phyloP scores from a whole-genome alignment of 2,113 vertebrate species.

The Prionailurus viverrinus region DNA sequence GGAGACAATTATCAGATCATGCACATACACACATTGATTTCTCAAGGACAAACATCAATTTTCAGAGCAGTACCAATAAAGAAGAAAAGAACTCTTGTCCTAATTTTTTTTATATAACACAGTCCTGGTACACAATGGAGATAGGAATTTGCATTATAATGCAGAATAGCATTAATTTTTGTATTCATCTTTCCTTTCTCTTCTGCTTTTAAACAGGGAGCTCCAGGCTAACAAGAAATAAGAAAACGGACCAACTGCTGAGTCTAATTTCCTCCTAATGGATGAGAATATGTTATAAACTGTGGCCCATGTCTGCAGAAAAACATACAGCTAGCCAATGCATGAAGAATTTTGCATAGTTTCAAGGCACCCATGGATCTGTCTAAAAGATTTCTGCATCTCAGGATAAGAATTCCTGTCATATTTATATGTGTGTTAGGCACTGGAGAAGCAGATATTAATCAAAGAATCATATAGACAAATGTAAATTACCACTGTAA shows the following conservation, averaged over 20 bases:
- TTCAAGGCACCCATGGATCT: background rate
- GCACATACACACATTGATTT: background rate
- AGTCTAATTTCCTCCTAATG: background rate
- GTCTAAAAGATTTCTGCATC: background rate
- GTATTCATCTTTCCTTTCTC: background rate
- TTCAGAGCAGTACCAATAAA: background rate
- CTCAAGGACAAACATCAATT: background rate
- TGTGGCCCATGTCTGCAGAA: background rate
- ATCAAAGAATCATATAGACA: background rate
- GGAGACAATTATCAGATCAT: background rate
- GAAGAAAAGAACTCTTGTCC: background rate
- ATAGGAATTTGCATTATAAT: background rate
- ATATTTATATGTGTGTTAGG: background rate
- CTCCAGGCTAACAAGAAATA: background rate
- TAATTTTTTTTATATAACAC: background rate
- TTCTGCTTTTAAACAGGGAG: conserved; percentile 27
- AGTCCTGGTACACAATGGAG: background rate
- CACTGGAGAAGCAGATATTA: background rate
- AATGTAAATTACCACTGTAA: conserved; percentile 1
- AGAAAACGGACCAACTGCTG: background rate
- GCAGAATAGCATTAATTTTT: background rate
- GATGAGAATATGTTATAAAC: background rate
- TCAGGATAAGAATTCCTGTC: background rate
- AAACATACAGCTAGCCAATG: background rate
- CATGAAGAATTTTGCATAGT: background rate